phyloP scores from a whole-genome alignment of 1,140 invertebrate species.

The Atta cephalotes region DNA sequence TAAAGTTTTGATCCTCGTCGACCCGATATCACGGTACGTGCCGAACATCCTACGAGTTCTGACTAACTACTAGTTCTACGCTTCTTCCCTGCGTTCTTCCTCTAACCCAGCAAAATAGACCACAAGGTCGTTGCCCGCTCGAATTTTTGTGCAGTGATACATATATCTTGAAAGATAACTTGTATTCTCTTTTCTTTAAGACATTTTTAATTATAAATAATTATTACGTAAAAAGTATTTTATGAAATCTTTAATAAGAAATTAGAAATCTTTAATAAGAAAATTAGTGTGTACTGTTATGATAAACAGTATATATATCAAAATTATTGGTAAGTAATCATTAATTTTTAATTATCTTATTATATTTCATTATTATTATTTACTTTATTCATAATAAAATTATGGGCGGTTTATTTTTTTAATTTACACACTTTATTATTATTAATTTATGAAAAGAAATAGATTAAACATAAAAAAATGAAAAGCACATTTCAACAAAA shows the following conservation, averaged over 20 bases:
- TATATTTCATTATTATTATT: background rate
- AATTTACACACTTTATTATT: background rate
- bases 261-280: background rate
- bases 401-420: background rate
- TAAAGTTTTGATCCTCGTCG: conserved; percentile 58
- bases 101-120: conserved; percentile 28
- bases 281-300: background rate
- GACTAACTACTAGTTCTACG: conserved; percentile 38
- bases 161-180: background rate
- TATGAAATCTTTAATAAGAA: background rate
- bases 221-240: background rate
- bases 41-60: conserved; percentile 44
- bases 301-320: background rate
- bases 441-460: conserved; percentile 16
- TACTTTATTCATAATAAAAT: background rate
- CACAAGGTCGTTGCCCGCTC: conserved; percentile 3
- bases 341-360: conserved; percentile 10
- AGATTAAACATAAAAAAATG: background rate
- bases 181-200: background rate
- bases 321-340: background rate
- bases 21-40: conserved; percentile 52
- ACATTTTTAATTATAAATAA: background rate
- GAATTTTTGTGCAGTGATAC: background rate
- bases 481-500: background rate
- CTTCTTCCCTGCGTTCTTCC: background rate